phyloP scores from a whole-genome alignment of 2,797 vertebrate genomes.

The Denticeps clupeoides region DNA sequence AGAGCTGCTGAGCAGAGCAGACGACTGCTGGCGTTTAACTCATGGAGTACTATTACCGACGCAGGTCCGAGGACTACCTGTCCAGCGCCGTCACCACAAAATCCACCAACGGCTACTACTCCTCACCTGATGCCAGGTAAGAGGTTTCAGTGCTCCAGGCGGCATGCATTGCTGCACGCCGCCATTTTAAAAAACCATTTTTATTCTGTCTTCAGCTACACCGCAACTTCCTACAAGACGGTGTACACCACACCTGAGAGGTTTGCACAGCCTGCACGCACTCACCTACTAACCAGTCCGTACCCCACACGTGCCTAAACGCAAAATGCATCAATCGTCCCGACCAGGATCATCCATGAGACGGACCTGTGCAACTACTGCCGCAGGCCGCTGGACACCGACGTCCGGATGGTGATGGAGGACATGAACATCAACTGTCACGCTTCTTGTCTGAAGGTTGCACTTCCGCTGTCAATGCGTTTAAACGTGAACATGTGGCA shows the following conservation, averaged over 20 bases:
- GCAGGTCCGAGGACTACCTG: conserved; percentile 35
- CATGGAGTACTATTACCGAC: conserved; percentile 22
- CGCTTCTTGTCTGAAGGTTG: conserved; percentile 89
- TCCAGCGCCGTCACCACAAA: conserved; percentile 50
- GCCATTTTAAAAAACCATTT: too few species aligned
- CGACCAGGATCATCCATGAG: conserved; percentile 70
- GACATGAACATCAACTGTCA: conserved; percentile 88
- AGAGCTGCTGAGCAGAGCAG: conserved; percentile 1
- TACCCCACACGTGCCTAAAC: background rate
- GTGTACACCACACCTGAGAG: conserved; percentile 71
- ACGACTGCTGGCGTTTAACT: conserved; percentile 4
- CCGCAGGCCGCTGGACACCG: conserved; percentile 70
- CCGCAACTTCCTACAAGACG: too few species aligned
- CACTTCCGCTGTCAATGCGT: too few species aligned
- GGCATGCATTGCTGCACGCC: too few species aligned
- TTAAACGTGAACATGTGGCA: too few species aligned
- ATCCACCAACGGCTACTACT: too few species aligned
- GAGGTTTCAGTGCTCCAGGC: too few species aligned
- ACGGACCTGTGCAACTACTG: conserved; percentile 85
- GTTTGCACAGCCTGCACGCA: conserved; percentile 36
- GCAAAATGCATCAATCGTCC: conserved; percentile 4
- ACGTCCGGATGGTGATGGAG: conserved; percentile 88
- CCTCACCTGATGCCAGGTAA: too few species aligned
- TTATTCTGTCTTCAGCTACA: too few species aligned
- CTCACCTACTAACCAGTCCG: background rate